A percentile compares a stretch with the other conserved stretches of the same genome.
These are phyloP conservation scores for Drosophila neonasuta DNA, from an alignment of 2,888 invertebrate genomes.

Conservation along the genomic window DNA sequence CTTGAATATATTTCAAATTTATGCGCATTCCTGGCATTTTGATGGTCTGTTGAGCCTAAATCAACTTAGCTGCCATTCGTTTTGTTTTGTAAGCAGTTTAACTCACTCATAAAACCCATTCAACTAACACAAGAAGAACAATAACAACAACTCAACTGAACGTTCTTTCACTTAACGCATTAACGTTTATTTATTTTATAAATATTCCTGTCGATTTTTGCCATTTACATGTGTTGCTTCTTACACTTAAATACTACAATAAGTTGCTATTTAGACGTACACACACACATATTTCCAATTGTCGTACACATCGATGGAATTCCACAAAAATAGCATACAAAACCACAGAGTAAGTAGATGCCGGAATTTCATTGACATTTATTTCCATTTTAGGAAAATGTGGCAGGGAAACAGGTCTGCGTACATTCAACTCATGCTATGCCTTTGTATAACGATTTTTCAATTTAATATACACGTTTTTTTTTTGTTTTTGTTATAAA, in stretches of 20 bases:
- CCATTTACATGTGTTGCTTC: slow-evolving; percentile 67
- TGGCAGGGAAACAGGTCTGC: slow-evolving; percentile 6
- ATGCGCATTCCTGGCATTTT: slow-evolving; percentile 53
- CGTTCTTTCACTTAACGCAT: slow-evolving; percentile 50
- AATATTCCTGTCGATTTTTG: slow-evolving; percentile 72
- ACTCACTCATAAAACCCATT: neutral
- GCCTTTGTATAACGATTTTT: slow-evolving; percentile 50
- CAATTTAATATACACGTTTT: slow-evolving; percentile 45
- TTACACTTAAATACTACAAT: slow-evolving; percentile 49
- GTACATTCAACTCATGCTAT: slow-evolving; percentile 37
- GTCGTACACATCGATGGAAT: neutral
- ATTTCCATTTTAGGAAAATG: neutral
- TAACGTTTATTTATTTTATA: slow-evolving; percentile 70
- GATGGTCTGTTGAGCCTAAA: slow-evolving; percentile 31
- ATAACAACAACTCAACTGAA: neutral
- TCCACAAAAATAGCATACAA: slow-evolving; percentile 1
- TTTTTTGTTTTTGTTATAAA: slow-evolving; percentile 23
- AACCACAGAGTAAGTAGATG: neutral
- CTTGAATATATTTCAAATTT: slow-evolving; percentile 58
- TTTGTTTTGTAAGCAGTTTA: slow-evolving; percentile 36
- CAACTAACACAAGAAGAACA: neutral
- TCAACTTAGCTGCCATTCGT: slow-evolving; percentile 16
- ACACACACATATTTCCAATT: slow-evolving; percentile 6
- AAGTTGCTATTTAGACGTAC: slow-evolving; percentile 30
- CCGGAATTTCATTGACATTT: neutral